Base-by-base conservation (phyloP, 2,797 vertebrate genomes). In the Sebastes steindachneri region DNA sequence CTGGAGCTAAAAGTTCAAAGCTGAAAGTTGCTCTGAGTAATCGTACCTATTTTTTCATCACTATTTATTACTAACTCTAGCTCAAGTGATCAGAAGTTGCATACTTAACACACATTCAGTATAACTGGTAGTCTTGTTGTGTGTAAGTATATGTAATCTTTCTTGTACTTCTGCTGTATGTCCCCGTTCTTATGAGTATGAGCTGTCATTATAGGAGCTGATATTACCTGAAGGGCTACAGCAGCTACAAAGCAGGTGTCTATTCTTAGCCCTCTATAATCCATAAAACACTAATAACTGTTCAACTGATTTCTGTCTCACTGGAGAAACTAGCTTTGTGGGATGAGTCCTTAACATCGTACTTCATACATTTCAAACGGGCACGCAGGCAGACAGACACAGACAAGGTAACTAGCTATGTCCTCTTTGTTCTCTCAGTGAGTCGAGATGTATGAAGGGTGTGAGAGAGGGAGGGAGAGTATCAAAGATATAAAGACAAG, bases 381-480 rank as follows among this genome's bases (percentile, higher is more conserved):
- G 26, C 15, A 12, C 3, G 51, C 72, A 68, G 17, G 31, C 63
- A 37, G 41, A 11, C 31, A 62, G 72, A 75, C 35, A 64, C 37
- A 67, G 58, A 85, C 80, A 87, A 87, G 82, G 82, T 83, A 84
- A 84, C 64, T 65, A 59, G 73, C 68, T 75, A 15, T 29, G 53
- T 81, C 54, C 62, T 88, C 92, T 92, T 94, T 94, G 89, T 93
- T 95, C 86, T 89, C 74, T 64, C 72, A 48, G 75, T 77, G 31
- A 86, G 85, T 84, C 10, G 9, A 79, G 83, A 68, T 75, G 35
- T 73, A 78, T 45, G 66, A 73, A 85, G 71, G 64, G 68, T 80
- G 68, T 60, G 72, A 85, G 65, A 63, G 73, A 85, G 41, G 15
- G 59, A 80, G 79, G 60, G 63, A 85, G 74, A 70, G 57, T 59